Evolutionary conservation across 2,797 vertebrate genomes (phyloP), one percentile per base, ranked within the genome.

Genomic region (Natrix natrix): DNA sequence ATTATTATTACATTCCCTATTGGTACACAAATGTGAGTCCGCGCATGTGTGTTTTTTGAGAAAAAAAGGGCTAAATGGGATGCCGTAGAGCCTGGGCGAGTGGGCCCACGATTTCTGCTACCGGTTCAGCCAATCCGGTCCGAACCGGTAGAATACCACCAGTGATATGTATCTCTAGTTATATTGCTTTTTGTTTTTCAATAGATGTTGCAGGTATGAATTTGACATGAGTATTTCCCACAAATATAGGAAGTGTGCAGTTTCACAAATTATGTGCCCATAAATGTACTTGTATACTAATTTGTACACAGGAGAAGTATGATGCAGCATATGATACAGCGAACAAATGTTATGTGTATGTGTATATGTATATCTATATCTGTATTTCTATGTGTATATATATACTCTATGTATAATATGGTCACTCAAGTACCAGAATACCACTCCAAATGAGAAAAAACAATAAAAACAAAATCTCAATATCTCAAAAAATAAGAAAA

Each of bases 121-220:
- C 6, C 5, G 48, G 48, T 52, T 52, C 48, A 52, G 48, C 3
- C 48, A 7, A 52, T 52, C 48, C 5, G 48, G 48, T 52, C 48
- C 6, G 5, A 52, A 52, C 48, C 48, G 48, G 48, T 52, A 52
- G 48, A 52, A 52, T 52, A 52, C 48, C 48, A 52, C 48, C 48
- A 52, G 5, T 52, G 48, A 52, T 52, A 83, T 69, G 5, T 94
- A 88, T 94, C n/a, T 69, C 16, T 32, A 69, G 7, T 69, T 69
- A 17, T 69, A 69, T 69, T 6, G 32, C 94, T 95, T 17, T 94
- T 96, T 88, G 89, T 59, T 95, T 95, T 74, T 94, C 17, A 88
- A 56, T 92, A 66, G 90, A 88, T 94, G 0, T 22, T 63, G 0
- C 60, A 57, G 89, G 11, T 48, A 94, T 28, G 48, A 26, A 87